Conservation (phyloP, 1,140 invertebrate genomes). For the Neodiprion fabricii region DNA sequence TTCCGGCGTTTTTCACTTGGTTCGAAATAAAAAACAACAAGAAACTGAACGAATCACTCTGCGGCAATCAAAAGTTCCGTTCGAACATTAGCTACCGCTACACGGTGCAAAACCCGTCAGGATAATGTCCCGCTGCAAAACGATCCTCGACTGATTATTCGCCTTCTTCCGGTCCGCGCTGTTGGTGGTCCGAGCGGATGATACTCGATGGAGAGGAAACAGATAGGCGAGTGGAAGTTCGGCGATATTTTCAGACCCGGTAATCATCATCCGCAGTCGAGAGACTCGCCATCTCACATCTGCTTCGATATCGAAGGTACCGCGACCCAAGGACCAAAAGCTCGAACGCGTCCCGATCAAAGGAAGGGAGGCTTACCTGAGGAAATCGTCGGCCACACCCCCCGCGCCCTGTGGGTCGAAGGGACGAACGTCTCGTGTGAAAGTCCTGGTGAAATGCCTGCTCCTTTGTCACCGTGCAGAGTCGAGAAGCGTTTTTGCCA, state of each 20-base stretch:
- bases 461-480: no score
- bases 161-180: background rate
- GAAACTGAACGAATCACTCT: no score
- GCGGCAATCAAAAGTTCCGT: no score
- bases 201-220: background rate
- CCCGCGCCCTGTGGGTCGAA: no score
- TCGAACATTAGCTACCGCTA: no score
- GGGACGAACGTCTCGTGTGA: background rate
- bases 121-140: no score
- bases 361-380: background rate
- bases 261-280: background rate
- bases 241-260: background rate
- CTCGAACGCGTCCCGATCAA: background rate
- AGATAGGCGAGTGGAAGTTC: background rate
- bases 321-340: background rate
- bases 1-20: no score
- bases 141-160: no score
- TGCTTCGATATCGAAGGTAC: background rate
- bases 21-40: no score
- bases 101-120: no score
- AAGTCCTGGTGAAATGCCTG: background rate
- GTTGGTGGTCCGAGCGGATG: background rate
- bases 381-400: background rate
- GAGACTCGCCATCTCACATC: background rate
- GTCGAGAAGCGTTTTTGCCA: no score